phyloP scores from a whole-genome alignment of 2,797 vertebrate species.

The Urosaurus nigricauda region DNA sequence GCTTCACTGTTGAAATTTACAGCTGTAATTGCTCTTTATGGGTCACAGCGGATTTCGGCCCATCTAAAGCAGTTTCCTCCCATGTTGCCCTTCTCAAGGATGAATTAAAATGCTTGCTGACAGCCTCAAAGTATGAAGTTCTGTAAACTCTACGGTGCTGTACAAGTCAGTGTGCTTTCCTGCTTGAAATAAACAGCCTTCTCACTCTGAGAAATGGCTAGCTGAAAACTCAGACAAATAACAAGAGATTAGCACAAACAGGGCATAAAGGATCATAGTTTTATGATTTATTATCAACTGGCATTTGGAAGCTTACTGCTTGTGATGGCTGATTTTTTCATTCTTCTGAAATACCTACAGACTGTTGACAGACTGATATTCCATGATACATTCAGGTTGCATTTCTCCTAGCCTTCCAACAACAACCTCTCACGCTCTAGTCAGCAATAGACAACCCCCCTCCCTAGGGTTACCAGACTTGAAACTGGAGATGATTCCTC shows the following conservation, averaged over 20 bases:
- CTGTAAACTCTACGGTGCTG: not conserved
- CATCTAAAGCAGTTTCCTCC: constrained; percentile 44
- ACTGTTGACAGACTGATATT: not conserved
- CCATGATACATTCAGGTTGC: not conserved
- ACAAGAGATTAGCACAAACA: constrained; percentile 38
- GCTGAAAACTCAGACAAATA: constrained; percentile 25
- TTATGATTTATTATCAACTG: not conserved
- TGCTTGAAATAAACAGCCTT: not conserved
- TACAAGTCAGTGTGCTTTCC: constrained; percentile 7
- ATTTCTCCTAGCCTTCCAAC: not conserved
- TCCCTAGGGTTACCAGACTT: too few species aligned
- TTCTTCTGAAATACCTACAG: not conserved
- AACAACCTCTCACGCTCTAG: not conserved
- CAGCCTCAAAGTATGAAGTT: constrained; percentile 33
- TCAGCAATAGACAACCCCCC: not conserved
- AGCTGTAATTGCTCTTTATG: constrained; percentile 43
- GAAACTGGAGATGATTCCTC: too few species aligned
- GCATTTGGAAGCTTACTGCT: not conserved
- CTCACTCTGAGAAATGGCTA: constrained; percentile 35
- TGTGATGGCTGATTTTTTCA: not conserved
- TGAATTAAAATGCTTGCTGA: constrained; percentile 45
- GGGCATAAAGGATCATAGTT: too few species aligned
- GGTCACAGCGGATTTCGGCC: constrained; percentile 13
- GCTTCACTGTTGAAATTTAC: constrained; percentile 11
- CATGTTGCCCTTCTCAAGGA: not conserved